Evolutionary conservation across 2,113 vertebrate species (phyloP).

Genomic region (Amphiprion ocellaris): DNA sequence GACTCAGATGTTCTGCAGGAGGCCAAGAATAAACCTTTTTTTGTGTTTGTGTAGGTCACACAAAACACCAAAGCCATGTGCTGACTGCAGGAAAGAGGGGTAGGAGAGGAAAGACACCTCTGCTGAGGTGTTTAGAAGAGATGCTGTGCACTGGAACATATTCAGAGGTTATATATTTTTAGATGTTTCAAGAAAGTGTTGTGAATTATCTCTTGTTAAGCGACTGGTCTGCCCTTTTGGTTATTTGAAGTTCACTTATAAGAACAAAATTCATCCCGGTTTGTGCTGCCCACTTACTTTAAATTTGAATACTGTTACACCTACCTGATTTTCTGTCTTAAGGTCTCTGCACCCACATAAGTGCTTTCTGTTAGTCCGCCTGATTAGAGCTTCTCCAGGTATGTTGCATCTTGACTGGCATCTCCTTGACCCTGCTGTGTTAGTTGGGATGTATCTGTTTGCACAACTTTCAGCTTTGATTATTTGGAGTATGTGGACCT

Average conservation of each 20-base stretch:
- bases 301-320: background rate
- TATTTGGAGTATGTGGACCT: background rate
- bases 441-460: conserved; percentile 12
- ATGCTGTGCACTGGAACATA: conserved; percentile 17
- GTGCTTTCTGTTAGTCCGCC: background rate
- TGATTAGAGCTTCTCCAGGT: background rate
- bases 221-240: background rate
- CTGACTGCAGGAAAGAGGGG: conserved; percentile 31
- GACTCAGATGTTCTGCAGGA: conserved; percentile 51
- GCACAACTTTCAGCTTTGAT: conserved; percentile 7
- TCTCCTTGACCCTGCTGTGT: conserved; percentile 6
- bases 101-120: conserved; percentile 22
- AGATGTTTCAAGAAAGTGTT: background rate
- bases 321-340: background rate
- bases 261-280: too few species aligned
- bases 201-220: background rate
- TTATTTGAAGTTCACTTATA: background rate
- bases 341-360: background rate
- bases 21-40: conserved; percentile 33
- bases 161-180: background rate
- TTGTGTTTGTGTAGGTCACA: conserved; percentile 45
- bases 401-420: conserved; percentile 24
- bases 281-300: background rate
- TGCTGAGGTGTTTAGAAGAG: conserved; percentile 24
- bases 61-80: conserved; percentile 6